These are phyloP conservation scores for Gasteruption jaculator DNA, from an alignment of 2,888 invertebrate genomes.

Conservation along the genomic window DNA sequence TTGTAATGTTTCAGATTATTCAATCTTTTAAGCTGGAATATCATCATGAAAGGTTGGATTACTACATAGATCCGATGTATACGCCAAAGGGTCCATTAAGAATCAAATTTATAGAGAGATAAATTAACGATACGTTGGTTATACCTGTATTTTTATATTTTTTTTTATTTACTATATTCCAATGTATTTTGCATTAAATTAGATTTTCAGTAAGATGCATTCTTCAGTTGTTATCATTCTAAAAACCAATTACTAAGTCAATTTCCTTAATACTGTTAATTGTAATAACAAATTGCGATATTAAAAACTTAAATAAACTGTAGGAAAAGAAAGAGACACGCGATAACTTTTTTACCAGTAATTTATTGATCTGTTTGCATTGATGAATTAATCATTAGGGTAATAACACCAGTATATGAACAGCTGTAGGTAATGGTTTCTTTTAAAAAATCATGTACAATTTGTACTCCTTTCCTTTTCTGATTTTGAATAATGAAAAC, in stretches of 20 bases:
- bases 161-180: constrained; percentile 18
- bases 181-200: constrained; percentile 10
- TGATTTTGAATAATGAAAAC: too few species aligned
- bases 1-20: constrained; percentile 57
- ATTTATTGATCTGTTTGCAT: too few species aligned
- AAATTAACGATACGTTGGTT: constrained; percentile 9
- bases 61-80: constrained; percentile 66
- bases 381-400: too few species aligned
- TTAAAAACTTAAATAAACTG: too few species aligned
- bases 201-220: background rate
- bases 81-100: constrained; percentile 66
- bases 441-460: too few species aligned
- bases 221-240: background rate
- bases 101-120: constrained; percentile 58
- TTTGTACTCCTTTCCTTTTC: too few species aligned
- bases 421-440: too few species aligned
- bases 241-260: constrained; percentile 11
- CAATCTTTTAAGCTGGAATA: constrained; percentile 64
- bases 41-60: constrained; percentile 61
- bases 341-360: too few species aligned
- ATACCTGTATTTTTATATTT: constrained; percentile 6
- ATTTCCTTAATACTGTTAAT: constrained; percentile 1
- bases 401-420: too few species aligned
- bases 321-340: too few species aligned
- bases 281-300: too few species aligned